Base-by-base conservation (phyloP, 2,113 vertebrate genomes). In the Pardalotus punctatus region DNA sequence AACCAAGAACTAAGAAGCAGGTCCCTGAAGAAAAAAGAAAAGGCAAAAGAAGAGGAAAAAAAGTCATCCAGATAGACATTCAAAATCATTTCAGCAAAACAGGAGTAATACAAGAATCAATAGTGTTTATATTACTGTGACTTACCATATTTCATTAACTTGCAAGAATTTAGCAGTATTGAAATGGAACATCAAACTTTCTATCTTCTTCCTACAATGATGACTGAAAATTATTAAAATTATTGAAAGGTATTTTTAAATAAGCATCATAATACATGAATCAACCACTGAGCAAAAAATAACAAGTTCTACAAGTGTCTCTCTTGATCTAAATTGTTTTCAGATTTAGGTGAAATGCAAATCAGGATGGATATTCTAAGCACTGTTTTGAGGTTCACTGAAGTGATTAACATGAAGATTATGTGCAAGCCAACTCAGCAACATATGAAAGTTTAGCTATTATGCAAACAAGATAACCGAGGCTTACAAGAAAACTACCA, bases 241-340 rank as follows among this genome's bases (percentile, higher is more conserved):
- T 54, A 72, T 24, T 62, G 31, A 53, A 62, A n/a, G 5, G 4
- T 48, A 29, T 73, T 88, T 86, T 81, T 43, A 65, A 94, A 57
- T 47, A 51, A 66, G 35, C n/a, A 58, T 43, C 28, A 43, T 36
- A 47, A 60, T 42, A 45, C 8, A 61, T n/a, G n/a, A 83, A 28
- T 51, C 47, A 71, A 62, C 3, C 24, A 43, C 36, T 38, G 21
- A 82, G 42, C 25, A 86, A 79, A 94, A 88, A 29, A 19, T 2
- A 0, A 17, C 0, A 0, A 65, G 33, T 64, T 65, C 28, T 33
- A 22, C 45, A 60, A 47, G 14, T 19, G 23, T 70, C 56, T 87
- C 22, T 80, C 78, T 65, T 82, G 33, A 43, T 70, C 14, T 47
- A 38, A 66, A 71, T 38, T 66, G 21, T 35, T 86, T 86, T 61